These are phyloP conservation scores for Myrmophylax atrothorax DNA, from an alignment of 2,113 vertebrate genomes.

Conservation along the genomic window DNA sequence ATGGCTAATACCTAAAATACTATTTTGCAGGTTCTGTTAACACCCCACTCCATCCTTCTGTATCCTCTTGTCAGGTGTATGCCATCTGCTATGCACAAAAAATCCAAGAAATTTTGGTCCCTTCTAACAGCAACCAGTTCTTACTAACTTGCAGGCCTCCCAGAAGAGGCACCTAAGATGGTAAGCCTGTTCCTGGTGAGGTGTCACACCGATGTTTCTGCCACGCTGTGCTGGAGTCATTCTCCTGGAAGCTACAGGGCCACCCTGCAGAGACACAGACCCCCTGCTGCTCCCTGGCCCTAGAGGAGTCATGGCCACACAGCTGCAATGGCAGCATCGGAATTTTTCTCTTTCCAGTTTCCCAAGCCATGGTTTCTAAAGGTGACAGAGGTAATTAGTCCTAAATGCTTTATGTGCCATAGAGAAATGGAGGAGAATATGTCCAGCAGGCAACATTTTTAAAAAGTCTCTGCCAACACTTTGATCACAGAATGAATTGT, in stretches of 20 bases:
- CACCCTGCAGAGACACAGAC: background rate
- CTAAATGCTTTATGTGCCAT: background rate
- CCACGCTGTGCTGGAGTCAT: background rate
- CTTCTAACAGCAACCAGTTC: background rate
- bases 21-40: background rate
- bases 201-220: background rate
- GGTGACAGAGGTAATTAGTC: conserved; percentile 4
- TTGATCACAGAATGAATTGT: conserved; percentile 59
- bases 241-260: background rate
- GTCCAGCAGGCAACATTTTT: background rate
- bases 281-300: background rate
- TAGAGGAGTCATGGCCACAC: background rate
- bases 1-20: background rate
- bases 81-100: background rate
- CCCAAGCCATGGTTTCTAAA: background rate
- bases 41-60: accelerated
- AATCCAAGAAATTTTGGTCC: background rate
- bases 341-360: background rate
- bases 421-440: conserved; percentile 7
- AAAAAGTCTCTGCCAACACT: conserved; percentile 36
- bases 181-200: background rate
- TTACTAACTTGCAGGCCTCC: background rate
- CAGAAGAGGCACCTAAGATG: background rate
- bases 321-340: background rate
- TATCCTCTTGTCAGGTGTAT: background rate